Evolutionary conservation across 1,140 invertebrate genomes (phyloP), one percentile per base, ranked within the genome.

Genomic region (Microvelia longipes): DNA sequence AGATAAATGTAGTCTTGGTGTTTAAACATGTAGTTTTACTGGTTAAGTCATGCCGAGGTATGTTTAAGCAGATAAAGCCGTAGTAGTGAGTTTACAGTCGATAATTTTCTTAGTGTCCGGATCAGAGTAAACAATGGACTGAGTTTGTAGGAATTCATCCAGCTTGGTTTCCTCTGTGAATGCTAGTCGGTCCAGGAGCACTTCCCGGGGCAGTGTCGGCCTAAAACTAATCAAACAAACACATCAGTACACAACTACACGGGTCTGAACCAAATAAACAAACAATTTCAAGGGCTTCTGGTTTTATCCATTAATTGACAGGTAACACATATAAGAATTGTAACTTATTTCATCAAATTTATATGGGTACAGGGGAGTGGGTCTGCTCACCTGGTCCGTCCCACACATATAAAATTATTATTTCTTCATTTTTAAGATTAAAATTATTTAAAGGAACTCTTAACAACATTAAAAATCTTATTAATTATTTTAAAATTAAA

Each of bases 161-260:
- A 88, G 91, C 79, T 93, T 90, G 79, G 89, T 86, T 78, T 80
- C 81, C 74, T 87, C 87, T 76, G 88, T 85, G 85, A 95, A 96
- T 75, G 90, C 92, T 84, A 97, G 86, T 82, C 92, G 88, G 81
- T 86, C 85, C 79, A 85, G 81, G 80, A 96, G 84, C 86, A 89
- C 93, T 79, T 88, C 86, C 82, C 95, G 84, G 76, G 90, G 87
- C 82, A 96, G 84, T 81, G 85, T 87, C 82, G 92, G 93, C 77
- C 94, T 92, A 86, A 93, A 97, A 85, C 94, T 97, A 90, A 82
- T 88, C 86, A 87, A 83, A 84, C 78, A 79, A 80, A 69, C 71
- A 69, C 72, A 60, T 70, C 67, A 73, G 70, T 67, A 73, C 62
- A 73, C 66, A 50, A 50, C 25, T n/a, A n/a, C n/a, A n/a, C n/a